Percentiles rank a stretch among this genome's conserved stretches.
phyloP scores from a whole-genome alignment of 2,797 vertebrate genomes.

The Ctenochaetus hawaiiensis region DNA sequence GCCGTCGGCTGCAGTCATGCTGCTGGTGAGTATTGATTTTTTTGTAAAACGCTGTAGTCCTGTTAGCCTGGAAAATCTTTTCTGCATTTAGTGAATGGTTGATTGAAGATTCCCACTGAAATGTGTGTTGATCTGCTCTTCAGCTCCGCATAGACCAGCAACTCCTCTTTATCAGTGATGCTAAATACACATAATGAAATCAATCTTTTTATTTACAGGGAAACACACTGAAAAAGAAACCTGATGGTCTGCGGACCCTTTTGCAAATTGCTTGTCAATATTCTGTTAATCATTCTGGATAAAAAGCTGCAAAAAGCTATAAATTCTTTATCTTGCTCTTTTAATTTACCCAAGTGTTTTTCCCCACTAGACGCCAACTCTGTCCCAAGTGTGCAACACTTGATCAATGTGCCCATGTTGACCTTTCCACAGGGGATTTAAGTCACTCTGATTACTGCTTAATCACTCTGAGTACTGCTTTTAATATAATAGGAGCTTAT shows the following conservation, averaged over 20 bases:
- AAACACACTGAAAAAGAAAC: slow-evolving; percentile 20
- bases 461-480: slow-evolving; percentile 11
- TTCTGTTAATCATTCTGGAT: slow-evolving; percentile 57
- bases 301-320: slow-evolving; percentile 46
- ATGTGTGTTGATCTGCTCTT: slow-evolving; percentile 40
- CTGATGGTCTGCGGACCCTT: slow-evolving; percentile 1
- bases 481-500: slow-evolving; percentile 42
- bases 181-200: slow-evolving; percentile 28
- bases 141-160: slow-evolving; percentile 16
- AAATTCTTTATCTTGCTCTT: slow-evolving; percentile 55
- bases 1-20: slow-evolving; percentile 16
- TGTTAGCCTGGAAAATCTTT: slow-evolving; percentile 26
- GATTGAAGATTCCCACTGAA: slow-evolving; percentile 41
- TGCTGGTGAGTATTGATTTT: slow-evolving; percentile 55
- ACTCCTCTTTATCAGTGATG: slow-evolving; percentile 25
- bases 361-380: slow-evolving; percentile 30
- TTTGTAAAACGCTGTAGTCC: slow-evolving; percentile 52
- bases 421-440: slow-evolving; percentile 48
- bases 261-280: slow-evolving; percentile 16
- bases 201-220: slow-evolving; percentile 23
- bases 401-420: slow-evolving; percentile 50
- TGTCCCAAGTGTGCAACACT: slow-evolving; percentile 41
- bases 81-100: slow-evolving; percentile 27
- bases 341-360: slow-evolving; percentile 66
- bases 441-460: neutral